These are phyloP conservation scores for Cancer borealis DNA, from an alignment of 2,888 invertebrate genomes.

Conservation along the genomic window DNA sequence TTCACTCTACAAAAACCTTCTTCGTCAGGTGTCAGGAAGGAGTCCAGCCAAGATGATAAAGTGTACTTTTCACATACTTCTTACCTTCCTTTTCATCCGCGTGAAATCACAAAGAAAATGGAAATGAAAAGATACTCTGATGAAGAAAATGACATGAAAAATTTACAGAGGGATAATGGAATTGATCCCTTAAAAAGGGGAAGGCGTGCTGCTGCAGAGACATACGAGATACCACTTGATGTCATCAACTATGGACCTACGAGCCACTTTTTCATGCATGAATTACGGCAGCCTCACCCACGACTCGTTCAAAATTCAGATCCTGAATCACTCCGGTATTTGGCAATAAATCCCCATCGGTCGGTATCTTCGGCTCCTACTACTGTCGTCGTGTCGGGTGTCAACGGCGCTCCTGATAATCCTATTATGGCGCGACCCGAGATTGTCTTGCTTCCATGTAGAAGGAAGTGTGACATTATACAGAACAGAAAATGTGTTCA, in stretches of 20 bases:
- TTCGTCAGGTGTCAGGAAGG: neutral
- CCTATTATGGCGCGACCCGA: too few species aligned
- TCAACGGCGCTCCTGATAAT: neutral
- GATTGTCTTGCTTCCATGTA: too few species aligned
- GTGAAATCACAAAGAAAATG: neutral
- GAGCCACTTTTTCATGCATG: slow-evolving; percentile 22
- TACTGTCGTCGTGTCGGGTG: neutral
- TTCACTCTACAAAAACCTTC: neutral
- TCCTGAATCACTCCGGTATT: neutral
- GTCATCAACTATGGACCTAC: neutral
- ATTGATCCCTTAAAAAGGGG: neutral
- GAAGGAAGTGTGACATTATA: too few species aligned
- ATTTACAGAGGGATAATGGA: neutral
- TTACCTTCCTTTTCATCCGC: neutral
- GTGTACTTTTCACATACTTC: neutral
- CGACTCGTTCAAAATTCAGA: neutral
- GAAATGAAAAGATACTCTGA: neutral
- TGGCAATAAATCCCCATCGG: neutral
- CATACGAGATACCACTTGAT: neutral
- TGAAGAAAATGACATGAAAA: neutral
- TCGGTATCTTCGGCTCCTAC: neutral
- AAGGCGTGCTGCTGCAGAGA: neutral
- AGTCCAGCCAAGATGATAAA: neutral
- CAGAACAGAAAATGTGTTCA: too few species aligned
- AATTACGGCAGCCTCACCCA: neutral